These are phyloP conservation scores for Ectropis grisescens DNA, from an alignment of 1,140 invertebrate species.

Conservation along the genomic window DNA sequence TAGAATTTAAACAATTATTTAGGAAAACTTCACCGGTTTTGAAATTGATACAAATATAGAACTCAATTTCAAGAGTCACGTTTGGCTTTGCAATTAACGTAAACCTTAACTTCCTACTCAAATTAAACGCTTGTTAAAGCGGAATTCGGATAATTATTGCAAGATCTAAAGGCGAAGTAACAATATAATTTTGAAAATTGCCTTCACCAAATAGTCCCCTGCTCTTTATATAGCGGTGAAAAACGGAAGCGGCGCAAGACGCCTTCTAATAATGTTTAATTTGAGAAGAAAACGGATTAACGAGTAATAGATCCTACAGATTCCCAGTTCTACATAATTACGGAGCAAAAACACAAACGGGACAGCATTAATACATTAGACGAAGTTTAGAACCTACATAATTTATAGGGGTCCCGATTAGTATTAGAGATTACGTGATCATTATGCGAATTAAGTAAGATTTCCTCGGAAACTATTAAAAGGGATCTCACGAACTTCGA, in stretches of 20 bases:
- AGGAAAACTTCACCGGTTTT: too few species aligned
- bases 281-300: conserved; percentile 54
- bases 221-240: conserved; percentile 39
- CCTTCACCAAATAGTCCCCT: conserved; percentile 44
- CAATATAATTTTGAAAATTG: conserved; percentile 61
- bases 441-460: conserved; percentile 48
- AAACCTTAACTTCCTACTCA: conserved; percentile 42
- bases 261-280: conserved; percentile 63
- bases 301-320: conserved; percentile 38
- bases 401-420: conserved; percentile 30
- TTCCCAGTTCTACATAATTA: too few species aligned
- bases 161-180: conserved; percentile 57
- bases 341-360: too few species aligned
- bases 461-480: conserved; percentile 54
- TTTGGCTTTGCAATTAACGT: conserved; percentile 27
- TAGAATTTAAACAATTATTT: too few species aligned
- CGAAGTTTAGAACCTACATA: conserved; percentile 6
- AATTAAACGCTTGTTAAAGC: conserved; percentile 57
- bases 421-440: conserved; percentile 37
- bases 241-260: conserved; percentile 59
- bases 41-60: too few species aligned
- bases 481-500: conserved; percentile 35
- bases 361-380: neutral
- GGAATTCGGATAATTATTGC: conserved; percentile 59
- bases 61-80: conserved; percentile 15